Evolutionary conservation across 2,888 invertebrate species (phyloP), one percentile per base, ranked within the genome.

Genomic region (Lochmaea capreae): DNA sequence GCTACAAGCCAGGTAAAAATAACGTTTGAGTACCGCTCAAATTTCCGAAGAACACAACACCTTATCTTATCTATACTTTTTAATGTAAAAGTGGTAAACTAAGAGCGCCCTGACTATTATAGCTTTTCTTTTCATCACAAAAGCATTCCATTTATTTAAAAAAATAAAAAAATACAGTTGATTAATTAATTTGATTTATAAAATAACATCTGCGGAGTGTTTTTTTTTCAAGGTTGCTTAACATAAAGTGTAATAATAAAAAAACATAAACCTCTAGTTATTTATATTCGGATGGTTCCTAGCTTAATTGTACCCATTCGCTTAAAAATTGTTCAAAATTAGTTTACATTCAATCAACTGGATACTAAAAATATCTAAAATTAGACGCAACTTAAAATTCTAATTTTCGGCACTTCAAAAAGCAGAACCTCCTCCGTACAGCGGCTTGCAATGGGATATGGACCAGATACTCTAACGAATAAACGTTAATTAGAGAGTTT

Each of bases 321-420:
- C 22, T 57, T 42, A 18, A 12, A 70, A 70, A 70, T 70, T 43
- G 14, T 54, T 70, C 57, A 54, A 63, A 69, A 70, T 46, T 63
- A 63, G 70, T 54, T 70, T 54, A 70, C 42, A 54, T 62, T 70
- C 63, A 54, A 70, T 70, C 70, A 63, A 57, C 63, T 54, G 54
- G 63, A 63, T 70, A 63, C 43, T 54, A 70, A 70, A 63, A 70
- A 63, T 52, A 65, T 63, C 63, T 70, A 63, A 70, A 63, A 63
- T 70, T 70, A 70, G 70, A 63, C 26, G n/a, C 54, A 26, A 54
- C 58, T 69, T 63, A 63, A 33, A 39, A 69, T 63, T 26, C 63
- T 63, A 63, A 70, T 63, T 63, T 54, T 70, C 49, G 12, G 26
- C 14, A 18, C 43, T 62, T 62, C 39, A 69, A 69, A 52, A 69